These are phyloP conservation scores for Parazoanthus swiftii DNA, from an alignment of 92 coral and sea anemone species.

Conservation along the genomic window DNA sequence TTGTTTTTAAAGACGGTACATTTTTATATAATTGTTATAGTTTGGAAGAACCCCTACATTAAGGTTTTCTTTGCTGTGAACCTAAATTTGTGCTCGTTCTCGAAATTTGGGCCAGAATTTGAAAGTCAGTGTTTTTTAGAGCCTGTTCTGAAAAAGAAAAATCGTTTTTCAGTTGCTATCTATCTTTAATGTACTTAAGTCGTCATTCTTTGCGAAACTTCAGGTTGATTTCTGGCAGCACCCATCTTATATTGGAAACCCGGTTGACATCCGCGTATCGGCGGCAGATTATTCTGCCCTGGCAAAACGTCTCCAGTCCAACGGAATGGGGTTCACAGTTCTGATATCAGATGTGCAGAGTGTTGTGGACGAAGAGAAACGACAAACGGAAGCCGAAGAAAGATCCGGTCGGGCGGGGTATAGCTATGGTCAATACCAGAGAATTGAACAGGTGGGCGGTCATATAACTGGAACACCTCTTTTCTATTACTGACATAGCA, in stretches of 20 bases:
- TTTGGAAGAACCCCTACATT: too few species aligned
- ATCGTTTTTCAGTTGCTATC: too few species aligned
- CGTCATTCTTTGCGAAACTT: neutral
- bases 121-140: too few species aligned
- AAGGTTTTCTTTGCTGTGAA: too few species aligned
- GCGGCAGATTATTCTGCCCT: constrained; percentile 46
- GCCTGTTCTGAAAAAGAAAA: too few species aligned
- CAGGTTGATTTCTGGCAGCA: constrained; percentile 91
- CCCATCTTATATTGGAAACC: constrained; percentile 65
- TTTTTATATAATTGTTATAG: too few species aligned
- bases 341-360: constrained; percentile 73
- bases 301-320: constrained; percentile 48
- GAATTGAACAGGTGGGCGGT: constrained; percentile 41
- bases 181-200: too few species aligned
- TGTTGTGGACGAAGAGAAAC: constrained; percentile 62
- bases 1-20: too few species aligned
- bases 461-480: too few species aligned
- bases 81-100: too few species aligned
- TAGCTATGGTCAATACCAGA: constrained; percentile 70
- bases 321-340: constrained; percentile 58
- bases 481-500: too few species aligned
- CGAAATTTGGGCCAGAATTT: too few species aligned
- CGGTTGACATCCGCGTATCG: constrained; percentile 79
- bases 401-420: constrained; percentile 42
- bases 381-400: constrained; percentile 28